Evolutionary conservation across 2,797 vertebrate species (phyloP).

Genomic region (Apogon talboti): DNA sequence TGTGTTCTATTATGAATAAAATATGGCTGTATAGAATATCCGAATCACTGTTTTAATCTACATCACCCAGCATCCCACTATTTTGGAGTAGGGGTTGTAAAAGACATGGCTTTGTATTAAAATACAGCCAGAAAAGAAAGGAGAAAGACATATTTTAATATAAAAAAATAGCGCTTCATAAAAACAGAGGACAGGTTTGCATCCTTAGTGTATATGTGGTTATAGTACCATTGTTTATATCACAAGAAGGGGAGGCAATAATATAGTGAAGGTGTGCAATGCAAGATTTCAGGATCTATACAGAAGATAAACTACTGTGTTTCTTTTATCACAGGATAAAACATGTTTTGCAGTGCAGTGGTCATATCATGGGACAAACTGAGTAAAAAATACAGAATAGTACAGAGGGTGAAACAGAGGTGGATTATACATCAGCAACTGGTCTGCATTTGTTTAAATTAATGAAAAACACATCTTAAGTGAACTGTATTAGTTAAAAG

Average conservation of each 20-base stretch:
- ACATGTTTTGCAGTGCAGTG: conserved; percentile 26
- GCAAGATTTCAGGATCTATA: conserved; percentile 20
- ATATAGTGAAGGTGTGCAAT: conserved; percentile 35
- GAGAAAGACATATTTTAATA: too few species aligned
- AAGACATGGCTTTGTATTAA: too few species aligned
- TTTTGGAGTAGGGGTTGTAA: too few species aligned
- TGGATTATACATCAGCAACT: background rate
- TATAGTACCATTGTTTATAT: conserved; percentile 30
- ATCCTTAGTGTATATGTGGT: conserved; percentile 12
- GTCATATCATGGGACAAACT: conserved; percentile 25
- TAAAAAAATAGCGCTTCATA: conserved; percentile 17
- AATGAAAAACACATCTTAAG: background rate
- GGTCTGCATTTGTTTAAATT: background rate
- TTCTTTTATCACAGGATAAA: conserved; percentile 14
- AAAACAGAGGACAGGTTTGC: conserved; percentile 22
- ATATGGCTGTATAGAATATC: too few species aligned
- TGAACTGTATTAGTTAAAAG: background rate
- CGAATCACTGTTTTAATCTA: too few species aligned
- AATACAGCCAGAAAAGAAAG: too few species aligned
- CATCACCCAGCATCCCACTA: too few species aligned
- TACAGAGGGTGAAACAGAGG: background rate
- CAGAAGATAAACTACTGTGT: conserved; percentile 12
- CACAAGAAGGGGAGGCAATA: conserved; percentile 17
- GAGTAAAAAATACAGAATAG: conserved; percentile 25
- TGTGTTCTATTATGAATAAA: too few species aligned